Evolutionary conservation across 2,797 vertebrate genomes (phyloP).

Genomic region (Eulemur rubriventer): DNA sequence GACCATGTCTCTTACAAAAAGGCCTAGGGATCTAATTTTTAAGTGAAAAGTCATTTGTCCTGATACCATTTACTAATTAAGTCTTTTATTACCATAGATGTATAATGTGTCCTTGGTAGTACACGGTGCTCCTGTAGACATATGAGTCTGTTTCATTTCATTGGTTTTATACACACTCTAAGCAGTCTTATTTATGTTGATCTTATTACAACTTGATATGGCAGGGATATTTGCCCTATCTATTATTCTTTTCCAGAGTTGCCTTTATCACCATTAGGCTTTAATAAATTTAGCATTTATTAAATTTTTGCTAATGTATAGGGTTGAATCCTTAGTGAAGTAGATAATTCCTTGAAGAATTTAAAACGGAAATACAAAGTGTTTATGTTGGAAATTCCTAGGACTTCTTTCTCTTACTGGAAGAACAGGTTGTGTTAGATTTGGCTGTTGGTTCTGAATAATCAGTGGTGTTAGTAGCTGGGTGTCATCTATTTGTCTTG

Average conservation of each 20-base stretch:
- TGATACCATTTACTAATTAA: not conserved
- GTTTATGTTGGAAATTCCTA: slow-evolving; percentile 7
- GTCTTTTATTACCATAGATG: not conserved
- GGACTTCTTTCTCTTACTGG: not conserved
- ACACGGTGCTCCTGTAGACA: not conserved
- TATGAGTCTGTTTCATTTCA: not conserved
- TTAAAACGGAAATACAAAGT: not conserved
- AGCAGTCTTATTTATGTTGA: not conserved
- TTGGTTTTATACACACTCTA: not conserved
- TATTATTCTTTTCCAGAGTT: not conserved
- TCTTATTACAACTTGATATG: not conserved
- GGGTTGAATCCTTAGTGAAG: not conserved
- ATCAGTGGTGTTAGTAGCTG: not conserved
- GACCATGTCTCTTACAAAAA: not conserved
- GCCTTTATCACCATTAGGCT: not conserved
- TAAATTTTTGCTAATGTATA: not conserved
- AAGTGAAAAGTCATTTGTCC: not conserved
- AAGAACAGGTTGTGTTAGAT: not conserved
- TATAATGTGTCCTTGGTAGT: not conserved
- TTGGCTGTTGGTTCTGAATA: not conserved
- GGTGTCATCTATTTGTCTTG: not conserved
- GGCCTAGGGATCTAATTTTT: slow-evolving; percentile 19
- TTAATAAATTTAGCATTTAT: slow-evolving; percentile 22
- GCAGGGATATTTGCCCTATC: not conserved
- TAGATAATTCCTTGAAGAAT: not conserved